Percentiles rank a stretch among this genome's conserved stretches.
These are phyloP conservation scores for Radopholus similis DNA, from an alignment of 1,140 invertebrate species.

Conservation along the genomic window DNA sequence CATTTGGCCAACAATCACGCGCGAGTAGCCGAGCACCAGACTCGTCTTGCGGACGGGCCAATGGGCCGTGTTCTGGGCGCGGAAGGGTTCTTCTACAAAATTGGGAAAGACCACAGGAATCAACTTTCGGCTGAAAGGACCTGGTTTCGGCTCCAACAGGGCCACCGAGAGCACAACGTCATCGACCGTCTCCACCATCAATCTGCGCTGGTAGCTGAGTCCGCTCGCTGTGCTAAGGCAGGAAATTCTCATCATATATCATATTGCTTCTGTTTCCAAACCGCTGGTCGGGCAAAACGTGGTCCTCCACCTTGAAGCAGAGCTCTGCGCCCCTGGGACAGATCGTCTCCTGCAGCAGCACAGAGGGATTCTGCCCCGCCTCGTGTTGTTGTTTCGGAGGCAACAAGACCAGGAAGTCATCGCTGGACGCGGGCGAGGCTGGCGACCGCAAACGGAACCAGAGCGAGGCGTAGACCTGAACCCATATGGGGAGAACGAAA, in stretches of 20 bases:
- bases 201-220: neutral
- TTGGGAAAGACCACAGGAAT: neutral
- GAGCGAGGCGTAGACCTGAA: neutral
- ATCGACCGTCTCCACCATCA: neutral
- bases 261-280: neutral
- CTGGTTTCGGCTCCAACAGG: neutral
- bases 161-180: neutral
- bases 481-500: neutral
- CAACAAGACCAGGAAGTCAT: neutral
- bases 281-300: neutral
- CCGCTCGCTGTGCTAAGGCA: neutral
- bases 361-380: neutral
- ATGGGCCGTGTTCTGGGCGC: neutral
- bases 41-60: neutral
- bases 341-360: slow-evolving; percentile 3
- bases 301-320: slow-evolving; percentile 17
- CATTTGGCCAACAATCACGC: neutral
- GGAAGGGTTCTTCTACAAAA: neutral
- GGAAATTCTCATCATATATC: neutral
- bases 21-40: neutral
- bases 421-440: too few species aligned
- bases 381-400: neutral
- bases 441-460: neutral
- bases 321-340: neutral
- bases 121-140: neutral